These are phyloP conservation scores for Crematogaster levior DNA, from an alignment of 2,888 invertebrate genomes.

Conservation along the genomic window DNA sequence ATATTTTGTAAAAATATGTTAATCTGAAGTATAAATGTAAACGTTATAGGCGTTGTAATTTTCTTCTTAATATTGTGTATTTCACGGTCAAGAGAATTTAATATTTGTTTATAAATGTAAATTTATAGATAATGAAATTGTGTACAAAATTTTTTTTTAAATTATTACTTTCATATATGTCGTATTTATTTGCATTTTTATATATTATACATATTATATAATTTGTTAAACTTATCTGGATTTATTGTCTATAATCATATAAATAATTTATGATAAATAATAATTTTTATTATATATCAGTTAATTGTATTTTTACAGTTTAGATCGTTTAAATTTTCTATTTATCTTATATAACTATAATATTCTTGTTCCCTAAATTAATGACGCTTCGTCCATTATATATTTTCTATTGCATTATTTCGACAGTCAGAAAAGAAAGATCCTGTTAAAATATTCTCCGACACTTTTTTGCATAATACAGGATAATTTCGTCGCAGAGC, in stretches of 20 bases:
- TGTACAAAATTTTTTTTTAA: background rate
- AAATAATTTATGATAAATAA: background rate
- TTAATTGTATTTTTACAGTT: background rate
- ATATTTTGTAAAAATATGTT: background rate
- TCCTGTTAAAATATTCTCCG: background rate
- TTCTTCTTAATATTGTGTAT: no score
- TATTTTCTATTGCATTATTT: background rate
- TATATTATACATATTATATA: background rate
- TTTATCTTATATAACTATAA: background rate
- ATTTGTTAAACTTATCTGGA: background rate
- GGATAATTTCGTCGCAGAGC: background rate
- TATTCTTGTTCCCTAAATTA: background rate
- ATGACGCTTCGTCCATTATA: background rate
- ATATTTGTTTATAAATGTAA: background rate
- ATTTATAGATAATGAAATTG: background rate
- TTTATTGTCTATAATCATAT: constrained; percentile 6
- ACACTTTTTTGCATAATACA: constrained; percentile 20
- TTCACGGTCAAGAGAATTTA: no score
- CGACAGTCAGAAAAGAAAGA: background rate
- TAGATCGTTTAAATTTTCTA: background rate
- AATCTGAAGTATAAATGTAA: no score
- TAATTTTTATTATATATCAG: background rate
- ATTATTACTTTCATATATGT: background rate
- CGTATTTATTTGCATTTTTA: background rate
- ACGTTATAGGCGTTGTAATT: no score